phyloP scores from a whole-genome alignment of 2,888 invertebrate genomes.

The Dascillus cervinus region DNA sequence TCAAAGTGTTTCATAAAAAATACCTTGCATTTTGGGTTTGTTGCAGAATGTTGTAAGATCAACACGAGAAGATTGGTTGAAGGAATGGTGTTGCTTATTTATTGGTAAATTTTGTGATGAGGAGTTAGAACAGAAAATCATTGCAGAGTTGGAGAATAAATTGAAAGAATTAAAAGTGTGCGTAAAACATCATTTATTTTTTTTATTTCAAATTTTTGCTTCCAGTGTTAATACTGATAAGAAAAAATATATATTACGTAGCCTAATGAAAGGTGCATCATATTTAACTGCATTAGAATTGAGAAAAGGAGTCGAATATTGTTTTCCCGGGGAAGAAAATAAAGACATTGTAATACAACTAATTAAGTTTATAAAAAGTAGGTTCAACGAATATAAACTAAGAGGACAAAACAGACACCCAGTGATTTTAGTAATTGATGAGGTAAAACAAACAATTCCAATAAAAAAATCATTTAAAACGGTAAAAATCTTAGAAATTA shows the following conservation, averaged over 20 bases:
- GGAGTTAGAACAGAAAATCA: constrained; percentile 40
- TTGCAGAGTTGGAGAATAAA: constrained; percentile 43
- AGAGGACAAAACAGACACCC: constrained; percentile 49
- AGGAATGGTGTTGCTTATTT: constrained; percentile 55
- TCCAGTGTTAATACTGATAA: constrained; percentile 26
- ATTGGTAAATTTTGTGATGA: constrained; percentile 51
- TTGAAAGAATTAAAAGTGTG: constrained; percentile 10
- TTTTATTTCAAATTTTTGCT: constrained; percentile 14
- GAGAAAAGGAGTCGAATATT: constrained; percentile 36
- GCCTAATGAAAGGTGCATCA: constrained; percentile 38
- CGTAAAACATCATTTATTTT: constrained; percentile 7
- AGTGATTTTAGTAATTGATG: constrained; percentile 61
- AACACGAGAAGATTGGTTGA: constrained; percentile 56
- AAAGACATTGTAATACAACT: constrained; percentile 43
- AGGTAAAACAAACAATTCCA: constrained; percentile 42
- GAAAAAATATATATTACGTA: constrained; percentile 38
- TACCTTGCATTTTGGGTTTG: constrained; percentile 4
- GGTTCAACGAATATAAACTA: constrained; percentile 39
- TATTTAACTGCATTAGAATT: constrained; percentile 40
- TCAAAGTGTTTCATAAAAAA: not conserved
- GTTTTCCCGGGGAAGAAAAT: constrained; percentile 34
- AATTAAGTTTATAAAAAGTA: constrained; percentile 38
- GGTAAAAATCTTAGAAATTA: constrained; percentile 47
- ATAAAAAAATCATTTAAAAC: constrained; percentile 1
- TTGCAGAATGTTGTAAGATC: constrained; percentile 51